Conservation (phyloP, 2,113 vertebrate species). For the Heterocephalus glaber region DNA sequence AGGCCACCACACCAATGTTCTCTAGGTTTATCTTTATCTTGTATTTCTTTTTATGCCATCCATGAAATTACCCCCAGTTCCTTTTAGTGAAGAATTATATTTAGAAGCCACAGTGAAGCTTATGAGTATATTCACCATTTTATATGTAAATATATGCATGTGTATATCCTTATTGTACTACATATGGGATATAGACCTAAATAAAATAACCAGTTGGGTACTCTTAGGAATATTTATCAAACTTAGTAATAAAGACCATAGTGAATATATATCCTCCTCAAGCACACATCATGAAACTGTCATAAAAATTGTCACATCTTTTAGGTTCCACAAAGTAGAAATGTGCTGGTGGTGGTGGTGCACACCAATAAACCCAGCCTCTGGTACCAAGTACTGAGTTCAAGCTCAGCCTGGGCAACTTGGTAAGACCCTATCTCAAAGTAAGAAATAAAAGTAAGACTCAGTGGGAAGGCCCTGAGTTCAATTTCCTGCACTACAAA, state of each 20-base stretch:
- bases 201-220: neutral
- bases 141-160: neutral
- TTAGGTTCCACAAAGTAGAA: neutral
- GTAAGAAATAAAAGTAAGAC: neutral
- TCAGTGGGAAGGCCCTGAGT: neutral
- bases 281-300: neutral
- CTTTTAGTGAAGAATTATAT: neutral
- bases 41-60: neutral
- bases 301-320: neutral
- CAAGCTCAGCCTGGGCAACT: neutral
- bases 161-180: too few species aligned
- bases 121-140: neutral
- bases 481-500: neutral
- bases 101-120: neutral
- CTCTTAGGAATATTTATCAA: neutral
- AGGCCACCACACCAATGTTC: neutral
- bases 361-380: neutral
- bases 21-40: neutral
- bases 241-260: neutral
- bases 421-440: neutral
- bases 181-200: neutral
- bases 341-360: neutral
- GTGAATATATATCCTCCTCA: neutral
- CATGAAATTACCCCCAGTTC: neutral
- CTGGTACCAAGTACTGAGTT: neutral